phyloP scores from a whole-genome alignment of 1,140 invertebrate species.

The Hesperophylax magnus region DNA sequence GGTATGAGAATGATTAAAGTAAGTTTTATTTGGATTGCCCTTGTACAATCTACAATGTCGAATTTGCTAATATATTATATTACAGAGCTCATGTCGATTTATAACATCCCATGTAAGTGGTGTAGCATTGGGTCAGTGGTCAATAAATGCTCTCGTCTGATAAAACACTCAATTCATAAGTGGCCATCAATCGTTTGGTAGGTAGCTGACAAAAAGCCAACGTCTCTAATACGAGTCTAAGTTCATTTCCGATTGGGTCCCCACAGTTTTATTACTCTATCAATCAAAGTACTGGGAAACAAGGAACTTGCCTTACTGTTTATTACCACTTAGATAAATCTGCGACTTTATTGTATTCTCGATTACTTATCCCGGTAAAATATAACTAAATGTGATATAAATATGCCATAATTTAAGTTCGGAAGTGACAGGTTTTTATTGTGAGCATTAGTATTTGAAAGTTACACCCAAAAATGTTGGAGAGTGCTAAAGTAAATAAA shows the following conservation, averaged over 20 bases:
- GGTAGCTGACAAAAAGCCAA: conserved; percentile 29
- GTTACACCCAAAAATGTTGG: too few species aligned
- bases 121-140: neutral
- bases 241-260: conserved; percentile 49
- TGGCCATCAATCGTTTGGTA: conserved; percentile 30
- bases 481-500: too few species aligned
- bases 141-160: neutral
- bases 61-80: too few species aligned
- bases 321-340: conserved; percentile 35
- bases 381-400: too few species aligned
- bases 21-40: too few species aligned
- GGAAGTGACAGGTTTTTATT: too few species aligned
- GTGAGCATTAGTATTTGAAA: too few species aligned
- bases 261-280: conserved; percentile 56
- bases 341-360: conserved; percentile 1
- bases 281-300: conserved; percentile 53
- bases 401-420: too few species aligned
- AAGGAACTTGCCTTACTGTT: conserved; percentile 48
- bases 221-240: conserved; percentile 18
- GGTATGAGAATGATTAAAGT: too few species aligned
- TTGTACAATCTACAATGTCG: too few species aligned
- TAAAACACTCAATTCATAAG: conserved; percentile 29
- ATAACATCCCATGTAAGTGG: neutral
- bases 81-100: too few species aligned
- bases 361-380: neutral